Evolutionary conservation across 2,888 invertebrate genomes (phyloP).

Genomic region (Lepidonotus clava): DNA sequence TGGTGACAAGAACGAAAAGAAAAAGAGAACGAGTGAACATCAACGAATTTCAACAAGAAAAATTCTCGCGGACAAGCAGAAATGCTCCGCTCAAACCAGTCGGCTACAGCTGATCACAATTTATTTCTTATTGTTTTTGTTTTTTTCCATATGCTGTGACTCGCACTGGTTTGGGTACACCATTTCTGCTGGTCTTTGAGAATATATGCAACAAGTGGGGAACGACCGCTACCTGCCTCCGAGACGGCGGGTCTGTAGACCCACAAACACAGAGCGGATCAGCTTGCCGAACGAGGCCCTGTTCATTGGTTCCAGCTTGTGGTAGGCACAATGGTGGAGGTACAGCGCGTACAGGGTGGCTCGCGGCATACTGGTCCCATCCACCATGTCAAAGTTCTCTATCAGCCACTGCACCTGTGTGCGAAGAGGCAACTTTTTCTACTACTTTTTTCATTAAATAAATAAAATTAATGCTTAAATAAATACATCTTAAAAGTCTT

Average conservation of each 20-base stretch:
- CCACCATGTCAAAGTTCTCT: slow-evolving; percentile 97
- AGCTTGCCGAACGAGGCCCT: slow-evolving; percentile 98
- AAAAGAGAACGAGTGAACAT: slow-evolving; percentile 15
- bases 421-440: background rate
- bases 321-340: slow-evolving; percentile 89
- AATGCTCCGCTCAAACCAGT: too few species aligned
- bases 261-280: slow-evolving; percentile 96
- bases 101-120: too few species aligned
- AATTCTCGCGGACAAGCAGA: too few species aligned
- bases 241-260: slow-evolving; percentile 92
- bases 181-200: too few species aligned
- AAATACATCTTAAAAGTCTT: background rate
- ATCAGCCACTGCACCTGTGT: slow-evolving; percentile 86
- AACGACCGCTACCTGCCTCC: slow-evolving; percentile 84
- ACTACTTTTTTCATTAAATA: background rate
- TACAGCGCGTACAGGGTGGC: slow-evolving; percentile 98
- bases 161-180: too few species aligned
- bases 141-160: too few species aligned
- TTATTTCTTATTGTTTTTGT: too few species aligned
- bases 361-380: slow-evolving; percentile 92
- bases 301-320: slow-evolving; percentile 96
- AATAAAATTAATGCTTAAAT: background rate
- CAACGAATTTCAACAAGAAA: too few species aligned
- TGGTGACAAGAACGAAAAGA: background rate
- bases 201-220: slow-evolving; percentile 16